A percentile compares a stretch with the other conserved stretches of the same genome.
Conservation (phyloP, 2,113 vertebrate genomes). For the Centropristis striata region DNA sequence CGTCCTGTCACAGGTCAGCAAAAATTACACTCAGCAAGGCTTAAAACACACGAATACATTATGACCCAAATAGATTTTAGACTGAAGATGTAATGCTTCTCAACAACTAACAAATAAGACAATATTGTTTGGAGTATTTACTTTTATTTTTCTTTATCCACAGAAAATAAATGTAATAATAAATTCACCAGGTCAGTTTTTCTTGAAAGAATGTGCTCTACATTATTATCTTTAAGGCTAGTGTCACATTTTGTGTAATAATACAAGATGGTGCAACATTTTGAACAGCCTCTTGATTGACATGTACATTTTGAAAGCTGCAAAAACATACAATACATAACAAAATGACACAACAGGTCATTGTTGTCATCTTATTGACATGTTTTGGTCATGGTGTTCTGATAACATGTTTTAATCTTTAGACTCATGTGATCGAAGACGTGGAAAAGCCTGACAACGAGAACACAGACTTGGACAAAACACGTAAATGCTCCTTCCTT, state of each 20-base stretch:
- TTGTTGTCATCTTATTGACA: slow-evolving; percentile 13
- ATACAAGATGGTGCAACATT: background rate
- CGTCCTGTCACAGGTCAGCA: slow-evolving; percentile 59
- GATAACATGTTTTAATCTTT: slow-evolving; percentile 45
- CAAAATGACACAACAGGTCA: background rate
- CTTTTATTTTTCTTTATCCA: background rate
- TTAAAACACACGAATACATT: background rate
- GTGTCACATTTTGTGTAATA: background rate
- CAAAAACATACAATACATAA: background rate
- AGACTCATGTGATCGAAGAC: slow-evolving; percentile 62
- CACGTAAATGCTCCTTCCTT: slow-evolving; percentile 41
- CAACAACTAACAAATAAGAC: background rate
- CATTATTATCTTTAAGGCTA: background rate
- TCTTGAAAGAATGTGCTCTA: background rate
- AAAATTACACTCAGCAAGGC: background rate
- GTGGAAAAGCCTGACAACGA: slow-evolving; percentile 35
- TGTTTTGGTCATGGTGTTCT: background rate
- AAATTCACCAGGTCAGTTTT: background rate
- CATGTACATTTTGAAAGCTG: background rate
- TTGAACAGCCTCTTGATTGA: background rate
- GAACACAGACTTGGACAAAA: slow-evolving; percentile 23
- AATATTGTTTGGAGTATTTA: too few species aligned
- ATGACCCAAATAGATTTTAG: background rate
- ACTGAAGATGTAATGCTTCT: background rate
- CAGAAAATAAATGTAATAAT: too few species aligned